Conservation (phyloP, 2,888 invertebrate genomes). For the Lysandra bellargus region DNA sequence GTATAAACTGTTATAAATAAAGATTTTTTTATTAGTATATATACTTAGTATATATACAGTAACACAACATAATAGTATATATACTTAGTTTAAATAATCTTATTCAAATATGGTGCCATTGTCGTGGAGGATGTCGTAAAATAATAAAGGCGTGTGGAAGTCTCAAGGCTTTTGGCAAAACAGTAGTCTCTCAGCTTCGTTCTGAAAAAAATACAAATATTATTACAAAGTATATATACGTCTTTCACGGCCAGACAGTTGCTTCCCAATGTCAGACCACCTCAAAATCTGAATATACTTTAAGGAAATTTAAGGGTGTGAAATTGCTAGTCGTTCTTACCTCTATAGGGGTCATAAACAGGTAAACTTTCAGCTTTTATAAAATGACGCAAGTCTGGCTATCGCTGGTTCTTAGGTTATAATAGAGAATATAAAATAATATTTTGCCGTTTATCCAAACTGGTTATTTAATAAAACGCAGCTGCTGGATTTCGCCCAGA, state of each 20-base stretch:
- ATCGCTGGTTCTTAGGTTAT: not conserved
- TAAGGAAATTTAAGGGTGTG: too few relatives aligned
- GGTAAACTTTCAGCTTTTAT: too few relatives aligned
- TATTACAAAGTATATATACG: not conserved
- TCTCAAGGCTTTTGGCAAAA: slow-evolving; percentile 67
- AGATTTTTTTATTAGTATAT: too few relatives aligned
- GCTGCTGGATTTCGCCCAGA: not conserved
- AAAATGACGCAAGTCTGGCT: too few relatives aligned
- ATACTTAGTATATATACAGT: too few relatives aligned
- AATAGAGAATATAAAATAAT: not conserved
- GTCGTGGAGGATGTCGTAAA: slow-evolving; percentile 30
- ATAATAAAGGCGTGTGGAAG: slow-evolving; percentile 18
- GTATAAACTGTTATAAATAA: too few relatives aligned
- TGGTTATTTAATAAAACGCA: not conserved
- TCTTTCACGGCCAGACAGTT: too few relatives aligned
- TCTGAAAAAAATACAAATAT: slow-evolving; percentile 53
- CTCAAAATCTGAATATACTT: too few relatives aligned
- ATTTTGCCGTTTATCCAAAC: not conserved
- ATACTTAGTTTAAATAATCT: slow-evolving; percentile 4
- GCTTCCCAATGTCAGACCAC: too few relatives aligned
- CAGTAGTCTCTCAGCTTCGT: slow-evolving; percentile 70
- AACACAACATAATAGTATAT: too few relatives aligned
- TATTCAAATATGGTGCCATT: slow-evolving; percentile 32
- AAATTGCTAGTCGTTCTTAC: too few relatives aligned
- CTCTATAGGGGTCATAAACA: too few relatives aligned